Evolutionary conservation across 2,113 vertebrate genomes (phyloP), one percentile per base, ranked within the genome.

Genomic region (Brachypodius melanocephalos): DNA sequence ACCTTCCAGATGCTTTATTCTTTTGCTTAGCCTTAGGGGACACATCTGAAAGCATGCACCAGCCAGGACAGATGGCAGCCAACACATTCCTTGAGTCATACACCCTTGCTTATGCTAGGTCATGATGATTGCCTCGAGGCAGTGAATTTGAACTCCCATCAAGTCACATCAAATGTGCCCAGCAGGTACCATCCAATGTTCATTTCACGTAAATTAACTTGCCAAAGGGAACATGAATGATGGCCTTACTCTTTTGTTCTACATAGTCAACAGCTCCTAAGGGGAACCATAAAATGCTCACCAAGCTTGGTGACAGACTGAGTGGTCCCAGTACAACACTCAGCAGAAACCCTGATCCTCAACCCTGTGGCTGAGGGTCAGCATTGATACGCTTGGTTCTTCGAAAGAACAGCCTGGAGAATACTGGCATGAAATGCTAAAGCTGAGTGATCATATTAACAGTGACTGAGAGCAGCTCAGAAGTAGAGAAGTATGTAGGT

Each of bases 11-110:
- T 65, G 73, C 76, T 86, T 71, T 84, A 40, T 55, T 75, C n/a
- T 66, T 81, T 78, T 34, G 14, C 8, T 72, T 78, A 72, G 80
- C 86, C 73, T 78, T 48, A 31, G 57, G 86, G 52, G 52, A 89
- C 43, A 42, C 61, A 77, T 71, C 51, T 90, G 65, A 92, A 82
- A 78, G 51, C 46, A 21, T 12, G 18, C 65, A 78, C 14, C 69
- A 95, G 59, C 36, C 61, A 89, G 76, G 65, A 90, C 68, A 90
- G 83, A 90, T 67, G 61, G 84, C 73, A 96, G 61, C 45, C 78
- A 92, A 24, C n/a, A 49, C 45, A 16, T 72, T 84, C 61, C 61
- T 75, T 29, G 38, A 95, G 59, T 94, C 89, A 92, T 32, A 75
- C 45, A 84, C 36, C 52, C 74, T 79, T 75, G 48, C 77, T 93